A percentile compares a stretch with the other conserved stretches of the same genome.
Evolutionary conservation across 2,113 vertebrate genomes (phyloP).

Genomic region (Phaetusa simplex): DNA sequence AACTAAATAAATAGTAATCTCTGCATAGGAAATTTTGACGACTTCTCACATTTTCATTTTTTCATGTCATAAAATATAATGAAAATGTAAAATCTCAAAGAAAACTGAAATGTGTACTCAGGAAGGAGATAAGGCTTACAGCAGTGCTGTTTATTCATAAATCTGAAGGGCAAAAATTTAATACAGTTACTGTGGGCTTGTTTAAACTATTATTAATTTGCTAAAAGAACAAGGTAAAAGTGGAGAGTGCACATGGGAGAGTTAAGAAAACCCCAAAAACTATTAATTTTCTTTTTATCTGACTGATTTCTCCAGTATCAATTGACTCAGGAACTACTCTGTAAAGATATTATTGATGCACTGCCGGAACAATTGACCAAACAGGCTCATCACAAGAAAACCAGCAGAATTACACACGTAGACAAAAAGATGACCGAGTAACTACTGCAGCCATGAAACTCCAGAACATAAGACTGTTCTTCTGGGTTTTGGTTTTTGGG

Average conservation of each 20-base stretch:
- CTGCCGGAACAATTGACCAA: not conserved
- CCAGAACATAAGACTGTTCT: not conserved
- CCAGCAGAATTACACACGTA: not conserved
- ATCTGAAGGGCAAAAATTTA: not conserved
- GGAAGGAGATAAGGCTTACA: not conserved
- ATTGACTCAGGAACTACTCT: not conserved
- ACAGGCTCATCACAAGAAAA: not conserved
- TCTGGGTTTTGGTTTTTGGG: not conserved
- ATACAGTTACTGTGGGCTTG: not conserved
- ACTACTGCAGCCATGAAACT: not conserved
- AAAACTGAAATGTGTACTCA: not conserved
- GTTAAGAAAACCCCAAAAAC: not conserved
- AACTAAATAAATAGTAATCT: not conserved
- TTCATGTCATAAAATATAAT: not conserved
- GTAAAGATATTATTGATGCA: not conserved
- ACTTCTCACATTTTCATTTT: not conserved
- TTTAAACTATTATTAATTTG: not conserved
- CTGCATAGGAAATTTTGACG: not conserved
- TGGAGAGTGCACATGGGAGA: not conserved
- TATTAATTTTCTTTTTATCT: not conserved
- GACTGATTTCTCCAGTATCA: not conserved
- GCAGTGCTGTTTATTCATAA: not conserved
- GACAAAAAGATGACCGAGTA: not conserved
- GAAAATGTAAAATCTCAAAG: not conserved
- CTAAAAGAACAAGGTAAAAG: not conserved